A percentile compares a stretch with the other conserved stretches of the same genome.
These are phyloP conservation scores for Catamblyrhynchus diadema DNA, from an alignment of 2,797 vertebrate genomes.

Conservation along the genomic window DNA sequence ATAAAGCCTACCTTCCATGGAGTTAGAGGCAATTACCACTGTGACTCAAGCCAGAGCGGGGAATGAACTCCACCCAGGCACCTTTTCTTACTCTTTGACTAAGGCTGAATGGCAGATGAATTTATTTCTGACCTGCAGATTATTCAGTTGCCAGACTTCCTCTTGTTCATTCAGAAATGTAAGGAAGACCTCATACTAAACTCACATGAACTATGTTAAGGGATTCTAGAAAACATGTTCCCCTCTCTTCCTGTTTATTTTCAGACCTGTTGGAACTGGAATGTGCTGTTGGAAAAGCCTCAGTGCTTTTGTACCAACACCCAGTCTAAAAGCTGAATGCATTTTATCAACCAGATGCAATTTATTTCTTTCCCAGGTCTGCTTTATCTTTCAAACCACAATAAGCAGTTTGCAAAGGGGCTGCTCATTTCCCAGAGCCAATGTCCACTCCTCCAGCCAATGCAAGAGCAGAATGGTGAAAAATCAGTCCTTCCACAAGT, in stretches of 20 bases:
- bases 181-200: not conserved
- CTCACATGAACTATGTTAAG: not conserved
- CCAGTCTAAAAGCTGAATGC: not conserved
- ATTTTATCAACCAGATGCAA: not conserved
- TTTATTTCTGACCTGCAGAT: conserved; percentile 21
- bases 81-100: not conserved
- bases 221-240: not conserved
- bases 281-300: not conserved
- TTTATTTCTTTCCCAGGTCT: not conserved
- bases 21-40: not conserved
- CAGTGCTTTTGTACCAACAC: not conserved
- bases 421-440: not conserved
- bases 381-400: not conserved
- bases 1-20: not conserved
- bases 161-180: not conserved
- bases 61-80: not conserved
- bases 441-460: not conserved
- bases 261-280: not conserved
- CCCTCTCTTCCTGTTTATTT: not conserved
- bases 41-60: not conserved
- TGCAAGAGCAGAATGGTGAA: not conserved
- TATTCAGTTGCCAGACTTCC: conserved; percentile 10
- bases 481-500: not conserved
- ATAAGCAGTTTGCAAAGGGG: not conserved
- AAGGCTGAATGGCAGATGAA: not conserved